Evolutionary conservation across 2,797 vertebrate genomes (phyloP).

Genomic region (Coluber constrictor): DNA sequence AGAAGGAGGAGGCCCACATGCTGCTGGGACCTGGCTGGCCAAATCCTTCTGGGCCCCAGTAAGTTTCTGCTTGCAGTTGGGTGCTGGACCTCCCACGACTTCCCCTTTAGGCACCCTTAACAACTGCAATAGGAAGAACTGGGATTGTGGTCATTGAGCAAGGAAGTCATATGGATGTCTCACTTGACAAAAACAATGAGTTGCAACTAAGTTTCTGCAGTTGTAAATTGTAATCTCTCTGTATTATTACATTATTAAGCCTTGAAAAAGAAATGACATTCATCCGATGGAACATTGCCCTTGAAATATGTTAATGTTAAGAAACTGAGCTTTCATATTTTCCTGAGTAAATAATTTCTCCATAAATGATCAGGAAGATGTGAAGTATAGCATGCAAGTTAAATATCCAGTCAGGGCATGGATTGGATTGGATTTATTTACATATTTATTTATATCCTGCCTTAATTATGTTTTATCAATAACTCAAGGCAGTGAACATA

Average conservation of each 20-base stretch:
- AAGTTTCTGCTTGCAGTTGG: background rate
- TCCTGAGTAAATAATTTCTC: background rate
- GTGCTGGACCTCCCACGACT: background rate
- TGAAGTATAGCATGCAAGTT: background rate
- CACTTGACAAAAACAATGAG: background rate
- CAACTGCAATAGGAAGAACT: background rate
- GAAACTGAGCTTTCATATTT: background rate
- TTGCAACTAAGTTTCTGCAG: background rate
- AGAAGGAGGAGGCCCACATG: background rate
- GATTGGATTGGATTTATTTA: background rate
- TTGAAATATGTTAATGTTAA: background rate
- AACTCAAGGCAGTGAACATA: background rate
- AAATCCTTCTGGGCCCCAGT: background rate
- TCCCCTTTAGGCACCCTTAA: background rate
- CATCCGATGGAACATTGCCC: rapidly evolving
- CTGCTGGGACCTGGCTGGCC: background rate
- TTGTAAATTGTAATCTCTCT: background rate
- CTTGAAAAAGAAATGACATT: rapidly evolving
- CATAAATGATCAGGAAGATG: background rate
- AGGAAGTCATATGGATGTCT: background rate
- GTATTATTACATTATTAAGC: background rate
- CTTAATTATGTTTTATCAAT: background rate
- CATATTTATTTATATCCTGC: background rate
- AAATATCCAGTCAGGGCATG: background rate
- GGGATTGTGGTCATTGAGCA: background rate